Conservation (phyloP, 2,888 invertebrate genomes). For the Sepioteuthis lessoniana region DNA sequence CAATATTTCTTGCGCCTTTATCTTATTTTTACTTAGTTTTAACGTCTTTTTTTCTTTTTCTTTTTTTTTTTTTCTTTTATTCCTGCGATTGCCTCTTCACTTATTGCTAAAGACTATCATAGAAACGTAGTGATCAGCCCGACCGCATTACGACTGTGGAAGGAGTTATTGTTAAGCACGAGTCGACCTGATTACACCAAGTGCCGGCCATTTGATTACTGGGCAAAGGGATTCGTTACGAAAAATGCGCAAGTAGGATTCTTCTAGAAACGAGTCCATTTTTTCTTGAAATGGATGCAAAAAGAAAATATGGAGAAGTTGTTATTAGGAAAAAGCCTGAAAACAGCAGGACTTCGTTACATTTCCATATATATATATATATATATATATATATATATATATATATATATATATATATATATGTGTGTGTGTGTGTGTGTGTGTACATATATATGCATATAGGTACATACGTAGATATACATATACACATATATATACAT, state of each 20-base stretch:
- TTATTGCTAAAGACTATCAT: conserved; percentile 13
- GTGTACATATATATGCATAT: background rate
- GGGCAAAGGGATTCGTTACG: background rate
- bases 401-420: background rate
- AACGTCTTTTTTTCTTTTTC: background rate
- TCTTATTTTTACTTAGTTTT: no score
- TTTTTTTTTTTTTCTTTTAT: background rate
- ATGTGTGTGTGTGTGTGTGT: background rate
- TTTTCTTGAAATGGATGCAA: no score
- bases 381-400: no score
- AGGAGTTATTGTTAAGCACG: background rate
- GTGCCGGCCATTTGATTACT: background rate
- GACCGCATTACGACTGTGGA: background rate
- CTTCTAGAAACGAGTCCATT: background rate
- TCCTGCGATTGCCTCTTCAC: background rate
- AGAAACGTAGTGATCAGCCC: background rate
- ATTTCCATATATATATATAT: background rate
- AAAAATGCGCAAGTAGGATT: background rate
- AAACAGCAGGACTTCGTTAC: background rate
- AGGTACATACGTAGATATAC: background rate
- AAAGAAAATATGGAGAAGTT: no score
- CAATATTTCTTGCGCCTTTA: background rate
- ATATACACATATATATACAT: background rate
- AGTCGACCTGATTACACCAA: background rate
- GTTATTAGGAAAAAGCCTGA: no score